Percentiles rank a stretch among this genome's conserved stretches.
Conservation (phyloP, 2,113 vertebrate genomes). For the Motacilla tschutschensis region DNA sequence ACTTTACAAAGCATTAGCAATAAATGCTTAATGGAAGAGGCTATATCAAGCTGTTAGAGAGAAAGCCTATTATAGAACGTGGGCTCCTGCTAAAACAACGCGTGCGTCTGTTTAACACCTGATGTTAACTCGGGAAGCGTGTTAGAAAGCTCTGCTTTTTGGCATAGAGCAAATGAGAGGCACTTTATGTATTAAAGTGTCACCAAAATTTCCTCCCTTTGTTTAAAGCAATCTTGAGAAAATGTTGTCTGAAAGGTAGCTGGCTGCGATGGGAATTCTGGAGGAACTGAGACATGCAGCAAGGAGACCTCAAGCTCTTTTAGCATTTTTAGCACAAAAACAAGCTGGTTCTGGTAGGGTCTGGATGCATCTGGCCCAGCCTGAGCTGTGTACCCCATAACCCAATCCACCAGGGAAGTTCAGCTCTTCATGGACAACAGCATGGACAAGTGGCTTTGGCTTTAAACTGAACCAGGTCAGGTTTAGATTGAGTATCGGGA, state of each 20-base stretch:
- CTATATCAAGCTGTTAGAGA: conserved; percentile 62
- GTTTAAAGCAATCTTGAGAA: conserved; percentile 34
- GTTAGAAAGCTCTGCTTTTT: conserved; percentile 36
- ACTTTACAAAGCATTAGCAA: conserved; percentile 63
- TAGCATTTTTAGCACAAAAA: background rate
- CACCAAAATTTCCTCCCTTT: conserved; percentile 42
- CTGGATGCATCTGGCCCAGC: background rate
- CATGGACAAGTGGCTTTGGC: background rate
- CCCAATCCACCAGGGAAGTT: background rate
- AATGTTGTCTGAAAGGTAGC: conserved; percentile 11
- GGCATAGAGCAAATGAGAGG: conserved; percentile 42
- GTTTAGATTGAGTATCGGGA: background rate
- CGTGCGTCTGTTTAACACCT: conserved; percentile 40
- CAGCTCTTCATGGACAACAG: background rate
- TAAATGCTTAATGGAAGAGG: conserved; percentile 67
- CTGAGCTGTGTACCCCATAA: background rate
- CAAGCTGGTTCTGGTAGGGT: background rate
- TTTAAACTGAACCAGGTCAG: background rate
- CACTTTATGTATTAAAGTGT: conserved; percentile 62
- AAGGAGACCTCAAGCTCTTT: background rate
- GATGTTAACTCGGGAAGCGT: conserved; percentile 41
- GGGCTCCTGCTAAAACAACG: conserved; percentile 51
- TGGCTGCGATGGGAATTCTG: background rate
- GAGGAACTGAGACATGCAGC: background rate
- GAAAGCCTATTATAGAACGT: conserved; percentile 59